Conservation (phyloP, 2,888 invertebrate species). For the Euzophera pinguis region DNA sequence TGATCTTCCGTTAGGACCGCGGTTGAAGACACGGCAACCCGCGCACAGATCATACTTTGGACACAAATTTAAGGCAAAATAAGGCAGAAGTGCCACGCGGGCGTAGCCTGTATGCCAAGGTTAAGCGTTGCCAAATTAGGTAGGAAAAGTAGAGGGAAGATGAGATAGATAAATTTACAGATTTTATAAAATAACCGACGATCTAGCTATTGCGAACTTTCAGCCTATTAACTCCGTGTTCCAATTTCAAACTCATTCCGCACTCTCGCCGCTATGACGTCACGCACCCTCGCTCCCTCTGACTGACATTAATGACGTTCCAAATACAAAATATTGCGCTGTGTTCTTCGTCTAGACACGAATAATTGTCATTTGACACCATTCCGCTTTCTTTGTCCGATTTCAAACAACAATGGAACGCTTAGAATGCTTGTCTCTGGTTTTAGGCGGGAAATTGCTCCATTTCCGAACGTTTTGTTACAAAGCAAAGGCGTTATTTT, state of each 20-base stretch:
- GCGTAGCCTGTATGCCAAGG: too few relatives aligned
- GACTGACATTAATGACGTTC: conserved; percentile 22
- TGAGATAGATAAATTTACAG: too few relatives aligned
- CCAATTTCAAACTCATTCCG: conserved; percentile 25
- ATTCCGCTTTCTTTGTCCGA: conserved; percentile 9
- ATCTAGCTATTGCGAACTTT: conserved; percentile 21
- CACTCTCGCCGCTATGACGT: conserved; percentile 25
- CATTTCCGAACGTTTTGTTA: conserved; percentile 3
- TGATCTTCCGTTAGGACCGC: too few relatives aligned
- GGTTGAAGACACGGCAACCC: too few relatives aligned
- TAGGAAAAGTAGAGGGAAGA: too few relatives aligned
- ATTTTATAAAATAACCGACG: too few relatives aligned
- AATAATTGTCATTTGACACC: conserved; percentile 25
- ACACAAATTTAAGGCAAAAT: too few relatives aligned
- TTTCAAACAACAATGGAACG: conserved; percentile 2
- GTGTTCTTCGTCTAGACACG: conserved; percentile 19
- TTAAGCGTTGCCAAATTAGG: too few relatives aligned
- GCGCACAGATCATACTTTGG: too few relatives aligned
- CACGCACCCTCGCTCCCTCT: conserved; percentile 18
- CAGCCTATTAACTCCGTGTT: conserved; percentile 24
- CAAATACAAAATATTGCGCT: conserved; percentile 19
- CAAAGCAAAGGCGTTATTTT: not conserved
- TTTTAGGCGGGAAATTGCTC: conserved; percentile 10
- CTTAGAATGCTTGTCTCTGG: not conserved
- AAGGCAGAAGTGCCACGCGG: too few relatives aligned